These are phyloP conservation scores for Melanotaenia maccullochi DNA, from an alignment of 2,797 vertebrate genomes.

Conservation along the genomic window DNA sequence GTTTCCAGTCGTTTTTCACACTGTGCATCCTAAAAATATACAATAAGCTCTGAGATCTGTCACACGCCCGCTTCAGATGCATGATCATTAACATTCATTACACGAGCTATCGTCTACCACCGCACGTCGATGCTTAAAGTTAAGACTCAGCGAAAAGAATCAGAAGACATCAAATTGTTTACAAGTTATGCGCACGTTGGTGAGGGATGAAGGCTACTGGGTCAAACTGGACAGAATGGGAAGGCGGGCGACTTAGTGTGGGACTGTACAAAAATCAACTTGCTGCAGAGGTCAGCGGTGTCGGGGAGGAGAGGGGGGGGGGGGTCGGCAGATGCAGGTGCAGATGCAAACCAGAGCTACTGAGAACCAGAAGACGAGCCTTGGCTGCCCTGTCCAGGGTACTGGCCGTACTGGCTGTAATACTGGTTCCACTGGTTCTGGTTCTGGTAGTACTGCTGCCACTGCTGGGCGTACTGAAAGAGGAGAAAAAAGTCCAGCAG, in stretches of 20 bases:
- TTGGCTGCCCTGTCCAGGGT: conserved; percentile 80
- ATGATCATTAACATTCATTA: conserved; percentile 67
- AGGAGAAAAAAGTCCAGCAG: background rate
- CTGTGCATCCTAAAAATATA: conserved; percentile 60
- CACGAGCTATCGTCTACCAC: conserved; percentile 68
- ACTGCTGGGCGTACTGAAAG: conserved; percentile 90
- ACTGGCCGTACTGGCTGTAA: conserved; percentile 90
- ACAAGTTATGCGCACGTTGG: conserved; percentile 46
- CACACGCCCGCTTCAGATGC: conserved; percentile 58
- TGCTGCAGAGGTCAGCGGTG: conserved; percentile 57
- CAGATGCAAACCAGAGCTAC: conserved; percentile 57
- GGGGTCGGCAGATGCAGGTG: conserved; percentile 35
- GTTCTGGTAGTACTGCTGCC: conserved; percentile 96
- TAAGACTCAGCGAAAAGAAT: conserved; percentile 69
- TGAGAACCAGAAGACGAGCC: conserved; percentile 80
- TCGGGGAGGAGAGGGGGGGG: background rate
- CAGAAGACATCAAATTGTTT: conserved; percentile 61
- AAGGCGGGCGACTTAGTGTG: conserved; percentile 36
- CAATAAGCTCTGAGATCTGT: conserved; percentile 59
- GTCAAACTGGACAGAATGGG: conserved; percentile 49
- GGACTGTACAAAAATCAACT: conserved; percentile 67
- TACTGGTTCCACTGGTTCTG: conserved; percentile 95
- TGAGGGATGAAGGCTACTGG: conserved; percentile 57
- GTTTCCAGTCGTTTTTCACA: conserved; percentile 42
- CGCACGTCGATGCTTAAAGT: conserved; percentile 58